These are phyloP conservation scores for Eulemur rubriventer DNA, from an alignment of 2,797 vertebrate genomes.

Conservation along the genomic window DNA sequence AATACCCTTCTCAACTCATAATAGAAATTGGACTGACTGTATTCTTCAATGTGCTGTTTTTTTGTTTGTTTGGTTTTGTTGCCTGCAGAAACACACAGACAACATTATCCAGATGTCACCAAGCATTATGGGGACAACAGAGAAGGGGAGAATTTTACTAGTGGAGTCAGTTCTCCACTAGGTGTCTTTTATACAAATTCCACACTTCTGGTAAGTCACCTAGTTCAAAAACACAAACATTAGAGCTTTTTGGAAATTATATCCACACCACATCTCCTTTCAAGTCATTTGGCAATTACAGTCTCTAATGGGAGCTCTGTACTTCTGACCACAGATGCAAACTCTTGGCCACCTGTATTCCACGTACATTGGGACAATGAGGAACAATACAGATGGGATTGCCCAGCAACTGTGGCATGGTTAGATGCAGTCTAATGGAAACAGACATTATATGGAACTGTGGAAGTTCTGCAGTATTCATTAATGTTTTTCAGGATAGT, in stretches of 20 bases:
- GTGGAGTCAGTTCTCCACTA: neutral
- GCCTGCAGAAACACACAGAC: constrained; percentile 24
- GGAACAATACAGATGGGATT: neutral
- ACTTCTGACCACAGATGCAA: neutral
- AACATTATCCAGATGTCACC: neutral
- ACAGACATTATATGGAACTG: neutral
- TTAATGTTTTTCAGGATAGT: constrained; percentile 28
- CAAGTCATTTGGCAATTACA: neutral
- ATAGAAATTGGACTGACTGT: constrained; percentile 10
- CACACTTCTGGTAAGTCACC: neutral
- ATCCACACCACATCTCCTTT: neutral
- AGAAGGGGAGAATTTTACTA: neutral
- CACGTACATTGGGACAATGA: neutral
- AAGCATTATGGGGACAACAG: neutral
- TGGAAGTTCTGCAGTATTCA: constrained; percentile 7
- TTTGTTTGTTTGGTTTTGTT: neutral
- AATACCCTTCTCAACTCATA: neutral
- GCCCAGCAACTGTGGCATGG: neutral
- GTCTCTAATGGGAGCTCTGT: neutral
- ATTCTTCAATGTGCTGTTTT: neutral
- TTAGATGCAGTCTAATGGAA: neutral
- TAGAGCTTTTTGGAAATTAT: neutral
- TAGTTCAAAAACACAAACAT: neutral
- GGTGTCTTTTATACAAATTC: neutral
- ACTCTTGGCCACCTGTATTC: neutral